A percentile compares a stretch with the other conserved stretches of the same genome.
These are phyloP conservation scores for Villa cingulata DNA, from an alignment of 2,888 invertebrate genomes.

Conservation along the genomic window DNA sequence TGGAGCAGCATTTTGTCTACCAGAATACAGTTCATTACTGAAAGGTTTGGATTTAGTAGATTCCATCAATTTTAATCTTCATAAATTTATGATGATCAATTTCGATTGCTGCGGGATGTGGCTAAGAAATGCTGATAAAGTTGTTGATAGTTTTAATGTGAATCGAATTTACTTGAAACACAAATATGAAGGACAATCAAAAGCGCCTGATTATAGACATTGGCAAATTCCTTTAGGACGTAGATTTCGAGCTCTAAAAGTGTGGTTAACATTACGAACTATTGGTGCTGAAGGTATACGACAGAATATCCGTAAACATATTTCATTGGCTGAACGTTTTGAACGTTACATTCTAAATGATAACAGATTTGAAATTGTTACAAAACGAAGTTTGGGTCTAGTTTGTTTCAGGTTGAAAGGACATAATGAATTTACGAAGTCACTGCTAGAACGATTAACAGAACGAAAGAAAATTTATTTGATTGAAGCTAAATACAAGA, in stretches of 20 bases:
- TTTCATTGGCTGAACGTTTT: constrained; percentile 63
- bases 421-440: constrained; percentile 53
- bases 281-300: constrained; percentile 72
- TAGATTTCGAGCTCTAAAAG: constrained; percentile 74
- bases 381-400: constrained; percentile 60
- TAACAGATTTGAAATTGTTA: constrained; percentile 63
- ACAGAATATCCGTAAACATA: constrained; percentile 59
- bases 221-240: constrained; percentile 78
- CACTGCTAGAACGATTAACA: constrained; percentile 56
- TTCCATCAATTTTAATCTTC: constrained; percentile 87
- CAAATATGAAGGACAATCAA: constrained; percentile 46
- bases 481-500: constrained; percentile 58
- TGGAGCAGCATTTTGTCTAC: constrained; percentile 79
- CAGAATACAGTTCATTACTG: constrained; percentile 69
- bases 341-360: constrained; percentile 56
- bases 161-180: constrained; percentile 80
- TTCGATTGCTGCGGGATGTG: constrained; percentile 93
- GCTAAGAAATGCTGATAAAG: constrained; percentile 66
- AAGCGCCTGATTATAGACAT: constrained; percentile 51
- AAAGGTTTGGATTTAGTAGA: constrained; percentile 66
- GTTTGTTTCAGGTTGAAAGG: constrained; percentile 82
- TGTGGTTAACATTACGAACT: constrained; percentile 83
- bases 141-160: constrained; percentile 78
- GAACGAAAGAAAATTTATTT: constrained; percentile 67
- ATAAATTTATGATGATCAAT: constrained; percentile 90